Conservation (phyloP, 2,888 invertebrate species). For the Parthenolecanium corni region DNA sequence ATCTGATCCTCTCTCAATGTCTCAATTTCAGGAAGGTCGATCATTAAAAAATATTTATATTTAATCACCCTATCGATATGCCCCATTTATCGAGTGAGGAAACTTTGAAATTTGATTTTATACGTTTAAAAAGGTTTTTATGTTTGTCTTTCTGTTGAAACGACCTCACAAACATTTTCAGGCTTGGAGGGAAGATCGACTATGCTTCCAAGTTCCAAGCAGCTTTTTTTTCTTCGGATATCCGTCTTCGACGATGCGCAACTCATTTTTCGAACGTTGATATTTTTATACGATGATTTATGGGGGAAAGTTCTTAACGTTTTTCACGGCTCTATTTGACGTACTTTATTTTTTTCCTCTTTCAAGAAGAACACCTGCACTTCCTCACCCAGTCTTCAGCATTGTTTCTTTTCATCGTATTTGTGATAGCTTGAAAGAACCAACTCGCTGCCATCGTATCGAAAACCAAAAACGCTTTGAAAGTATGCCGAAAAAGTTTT, state of each 20-base stretch:
- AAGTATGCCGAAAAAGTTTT: no score
- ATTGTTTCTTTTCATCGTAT: not conserved
- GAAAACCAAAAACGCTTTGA: no score
- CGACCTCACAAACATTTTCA: not conserved
- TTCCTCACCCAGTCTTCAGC: not conserved
- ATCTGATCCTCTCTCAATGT: no score
- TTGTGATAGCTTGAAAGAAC: not conserved
- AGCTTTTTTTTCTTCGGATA: no score
- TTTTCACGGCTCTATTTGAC: constrained; percentile 20
- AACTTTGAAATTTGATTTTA: no score
- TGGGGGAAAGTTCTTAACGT: constrained; percentile 15
- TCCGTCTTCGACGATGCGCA: not conserved
- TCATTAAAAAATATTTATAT: no score
- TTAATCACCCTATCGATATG: no score
- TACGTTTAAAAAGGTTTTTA: no score
- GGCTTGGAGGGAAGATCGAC: not conserved
- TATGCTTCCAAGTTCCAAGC: not conserved
- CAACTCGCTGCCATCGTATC: not conserved
- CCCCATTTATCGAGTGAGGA: no score
- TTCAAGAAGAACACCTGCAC: not conserved
- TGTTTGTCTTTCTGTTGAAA: not conserved
- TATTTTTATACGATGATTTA: constrained; percentile 15
- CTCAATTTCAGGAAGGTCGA: no score
- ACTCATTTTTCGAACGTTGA: not conserved
- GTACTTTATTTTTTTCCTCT: constrained; percentile 9